Evolutionary conservation across 1,140 invertebrate species (phyloP).

Genomic region (Drosophila punjabiensis): DNA sequence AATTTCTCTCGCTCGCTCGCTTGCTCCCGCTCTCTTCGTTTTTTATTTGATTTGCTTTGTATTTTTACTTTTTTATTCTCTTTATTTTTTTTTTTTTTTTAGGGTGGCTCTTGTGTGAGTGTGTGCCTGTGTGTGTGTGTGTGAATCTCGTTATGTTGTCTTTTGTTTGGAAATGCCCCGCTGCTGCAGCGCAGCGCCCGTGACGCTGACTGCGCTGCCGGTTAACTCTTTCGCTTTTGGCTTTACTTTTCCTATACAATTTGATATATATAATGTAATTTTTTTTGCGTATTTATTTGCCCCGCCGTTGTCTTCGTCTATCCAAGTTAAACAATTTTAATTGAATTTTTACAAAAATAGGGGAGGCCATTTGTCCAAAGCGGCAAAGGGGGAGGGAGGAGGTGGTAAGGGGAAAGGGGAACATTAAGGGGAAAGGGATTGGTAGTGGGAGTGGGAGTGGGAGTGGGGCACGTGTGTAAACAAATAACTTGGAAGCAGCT

Average conservation of each 20-base stretch:
- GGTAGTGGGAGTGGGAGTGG: neutral
- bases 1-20: constrained; percentile 45
- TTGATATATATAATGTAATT: constrained; percentile 70
- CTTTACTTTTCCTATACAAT: constrained; percentile 45
- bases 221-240: constrained; percentile 35
- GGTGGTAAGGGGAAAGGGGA: neutral
- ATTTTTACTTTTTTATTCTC: constrained; percentile 47
- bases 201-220: constrained; percentile 29
- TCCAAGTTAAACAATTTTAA: constrained; percentile 77
- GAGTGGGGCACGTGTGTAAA: constrained; percentile 2
- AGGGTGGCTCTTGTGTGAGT: constrained; percentile 12
- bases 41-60: constrained; percentile 74
- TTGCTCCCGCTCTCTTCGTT: constrained; percentile 42
- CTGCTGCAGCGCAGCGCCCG: constrained; percentile 49
- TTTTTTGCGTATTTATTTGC: constrained; percentile 37
- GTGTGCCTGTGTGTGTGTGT: constrained; percentile 58
- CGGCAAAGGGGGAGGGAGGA: neutral
- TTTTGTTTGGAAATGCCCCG: constrained; percentile 77
- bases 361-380: constrained; percentile 58
- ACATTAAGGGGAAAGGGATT: neutral
- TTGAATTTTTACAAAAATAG: constrained; percentile 78
- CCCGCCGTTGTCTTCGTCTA: constrained; percentile 25
- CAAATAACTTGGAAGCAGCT: constrained; percentile 1
- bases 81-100: constrained; percentile 40
- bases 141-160: constrained; percentile 79